A percentile compares a stretch with the other conserved stretches of the same genome.
These are phyloP conservation scores for Kuschelorhynchus macadamiae DNA, from an alignment of 2,888 invertebrate species.

Conservation along the genomic window DNA sequence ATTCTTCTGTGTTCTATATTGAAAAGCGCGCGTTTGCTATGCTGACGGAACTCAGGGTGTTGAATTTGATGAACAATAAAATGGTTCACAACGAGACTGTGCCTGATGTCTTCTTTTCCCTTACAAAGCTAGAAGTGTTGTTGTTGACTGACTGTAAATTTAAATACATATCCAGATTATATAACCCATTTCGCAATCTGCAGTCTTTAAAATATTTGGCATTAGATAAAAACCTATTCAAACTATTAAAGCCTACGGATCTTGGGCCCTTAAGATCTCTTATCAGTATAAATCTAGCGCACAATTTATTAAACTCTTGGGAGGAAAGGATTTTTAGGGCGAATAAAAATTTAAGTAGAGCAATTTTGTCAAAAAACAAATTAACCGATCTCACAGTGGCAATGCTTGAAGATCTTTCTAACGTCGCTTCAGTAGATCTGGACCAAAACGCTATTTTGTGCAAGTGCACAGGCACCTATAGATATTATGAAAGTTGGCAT, in stretches of 20 bases:
- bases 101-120: constrained; percentile 69
- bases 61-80: constrained; percentile 73
- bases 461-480: constrained; percentile 66
- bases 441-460: constrained; percentile 73
- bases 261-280: constrained; percentile 69
- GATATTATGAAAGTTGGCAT: constrained; percentile 26
- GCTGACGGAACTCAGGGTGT: constrained; percentile 68
- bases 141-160: constrained; percentile 72
- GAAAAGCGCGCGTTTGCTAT: constrained; percentile 69
- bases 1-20: constrained; percentile 71
- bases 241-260: constrained; percentile 67
- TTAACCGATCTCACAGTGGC: constrained; percentile 71
- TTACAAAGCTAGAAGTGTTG: constrained; percentile 70
- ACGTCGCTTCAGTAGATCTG: constrained; percentile 69
- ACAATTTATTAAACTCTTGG: constrained; percentile 72
- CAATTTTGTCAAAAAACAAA: constrained; percentile 72
- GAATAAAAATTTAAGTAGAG: constrained; percentile 66
- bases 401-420: constrained; percentile 74
- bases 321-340: constrained; percentile 70
- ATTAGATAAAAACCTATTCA: constrained; percentile 70
- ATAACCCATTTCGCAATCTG: constrained; percentile 71
- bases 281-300: constrained; percentile 70
- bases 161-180: constrained; percentile 65
- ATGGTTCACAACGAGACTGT: constrained; percentile 61
- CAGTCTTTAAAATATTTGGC: constrained; percentile 71